Base-by-base conservation (phyloP, 2,888 invertebrate genomes). In the Ptycholaimellus sp. region DNA sequence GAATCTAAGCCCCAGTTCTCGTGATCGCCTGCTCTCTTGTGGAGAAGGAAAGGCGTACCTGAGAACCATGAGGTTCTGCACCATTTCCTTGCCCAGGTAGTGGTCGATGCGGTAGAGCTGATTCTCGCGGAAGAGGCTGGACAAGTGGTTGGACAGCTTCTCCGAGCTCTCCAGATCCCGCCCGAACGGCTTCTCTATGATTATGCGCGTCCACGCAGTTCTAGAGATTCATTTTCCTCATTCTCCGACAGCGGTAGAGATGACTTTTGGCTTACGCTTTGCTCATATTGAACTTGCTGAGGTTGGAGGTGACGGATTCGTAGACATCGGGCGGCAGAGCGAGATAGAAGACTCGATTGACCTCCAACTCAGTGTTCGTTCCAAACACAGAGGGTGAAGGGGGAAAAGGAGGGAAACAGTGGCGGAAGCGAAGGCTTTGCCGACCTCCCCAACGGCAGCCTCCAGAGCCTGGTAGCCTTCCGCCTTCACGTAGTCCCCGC, bases 61-160 rank as follows among this genome's bases (percentile, higher is more conserved):
- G 36, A 90, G 68, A 1, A 83, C 81, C 78, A 93, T 80, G 32
- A 93, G 65, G 64, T 93, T 93, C 62, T 93, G 90, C 1, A 93
- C 90, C 90, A 93, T 93, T 64, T 93, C 93, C 59, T 93, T 93
- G n/a, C 93, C 93, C 38, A 93, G 68, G 57, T 93, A 93, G 61
- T 93, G 93, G 62, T 93, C 93, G 51, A 93, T 90, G 48, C 93
- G 71, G 58, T 87, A 93, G 35, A 93, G 69, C 61, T 93, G 81
- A 38, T 83, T 78, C 65, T 40, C 40, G 38, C 69, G 70, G 58
- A 87, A 93, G 19, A 87, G 64, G 0, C 72, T 68, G 2, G 75
- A 70, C 46, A 93, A 63, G 61, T 90, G 87, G 50, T 71, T 68
- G 28, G 79, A 77, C 18, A 93, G 65, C 42, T 71, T 70, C 36